phyloP scores from a whole-genome alignment of 2,888 invertebrate species.

The Chymomyza amoena region DNA sequence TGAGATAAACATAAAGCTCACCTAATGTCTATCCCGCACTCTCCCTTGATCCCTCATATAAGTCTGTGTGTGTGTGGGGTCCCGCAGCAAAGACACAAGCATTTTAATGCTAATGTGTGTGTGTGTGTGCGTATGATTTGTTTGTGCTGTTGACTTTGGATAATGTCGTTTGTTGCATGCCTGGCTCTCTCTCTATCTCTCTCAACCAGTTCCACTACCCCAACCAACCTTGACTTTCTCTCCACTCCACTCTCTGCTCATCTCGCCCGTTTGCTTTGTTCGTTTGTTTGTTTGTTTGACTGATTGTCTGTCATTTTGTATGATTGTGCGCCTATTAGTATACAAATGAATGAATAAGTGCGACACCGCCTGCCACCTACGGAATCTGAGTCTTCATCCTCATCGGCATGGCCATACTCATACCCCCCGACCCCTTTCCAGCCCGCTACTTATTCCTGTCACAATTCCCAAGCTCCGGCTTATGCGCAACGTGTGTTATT shows the following conservation, averaged over 20 bases:
- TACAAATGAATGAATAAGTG: slow-evolving; percentile 70
- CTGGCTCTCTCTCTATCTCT: not conserved
- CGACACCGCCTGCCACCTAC: not conserved
- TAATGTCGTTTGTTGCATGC: slow-evolving; percentile 64
- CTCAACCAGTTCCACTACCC: not conserved
- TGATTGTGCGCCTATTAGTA: slow-evolving; percentile 71
- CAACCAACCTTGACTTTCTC: not conserved
- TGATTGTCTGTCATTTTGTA: slow-evolving; percentile 64
- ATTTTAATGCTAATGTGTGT: not conserved
- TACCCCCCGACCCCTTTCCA: no score
- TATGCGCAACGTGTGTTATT: slow-evolving; percentile 27
- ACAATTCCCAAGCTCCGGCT: not conserved
- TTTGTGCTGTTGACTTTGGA: slow-evolving; percentile 66
- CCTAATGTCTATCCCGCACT: slow-evolving; percentile 44
- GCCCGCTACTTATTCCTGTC: no score
- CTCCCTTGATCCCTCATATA: not conserved
- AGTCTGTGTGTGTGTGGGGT: slow-evolving; percentile 7
- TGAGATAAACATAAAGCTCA: slow-evolving; percentile 67
- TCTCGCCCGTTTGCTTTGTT: slow-evolving; percentile 21
- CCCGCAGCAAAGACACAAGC: slow-evolving; percentile 27
- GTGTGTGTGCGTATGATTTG: slow-evolving; percentile 26
- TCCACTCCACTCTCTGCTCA: not conserved
- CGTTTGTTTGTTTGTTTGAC: slow-evolving; percentile 62
- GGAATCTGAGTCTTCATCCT: no score
- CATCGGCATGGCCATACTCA: not conserved